Percentiles rank a stretch among this genome's conserved stretches.
Conservation (phyloP, 2,113 vertebrate species). For the Psammodynastes pulverulentus region DNA sequence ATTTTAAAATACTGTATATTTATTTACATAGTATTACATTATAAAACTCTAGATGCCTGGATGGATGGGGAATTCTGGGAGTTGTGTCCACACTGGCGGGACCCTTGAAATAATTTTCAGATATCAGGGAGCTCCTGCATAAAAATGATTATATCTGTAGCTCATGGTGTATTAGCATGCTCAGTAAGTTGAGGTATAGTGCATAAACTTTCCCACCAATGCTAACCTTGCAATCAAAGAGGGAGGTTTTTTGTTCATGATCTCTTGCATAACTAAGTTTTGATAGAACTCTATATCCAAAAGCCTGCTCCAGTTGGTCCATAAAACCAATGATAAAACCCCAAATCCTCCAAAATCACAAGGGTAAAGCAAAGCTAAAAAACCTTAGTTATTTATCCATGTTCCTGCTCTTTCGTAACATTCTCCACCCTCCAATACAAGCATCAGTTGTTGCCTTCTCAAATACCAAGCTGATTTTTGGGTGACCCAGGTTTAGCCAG, state of each 20-base stretch:
- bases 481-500: not conserved
- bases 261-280: not conserved
- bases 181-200: not conserved
- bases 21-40: not conserved
- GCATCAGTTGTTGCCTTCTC: not conserved
- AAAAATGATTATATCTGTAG: not conserved
- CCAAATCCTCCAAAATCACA: not conserved
- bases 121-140: not conserved
- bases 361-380: not conserved
- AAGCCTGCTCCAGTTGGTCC: not conserved
- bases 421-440: not conserved
- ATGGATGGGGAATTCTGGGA: not conserved
- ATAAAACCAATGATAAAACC: not conserved
- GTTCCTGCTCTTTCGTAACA: not conserved
- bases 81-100: not conserved
- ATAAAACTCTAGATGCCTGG: not conserved
- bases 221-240: not conserved
- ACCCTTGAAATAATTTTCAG: not conserved
- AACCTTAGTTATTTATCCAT: not conserved
- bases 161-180: not conserved
- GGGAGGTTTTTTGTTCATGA: not conserved
- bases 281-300: not conserved
- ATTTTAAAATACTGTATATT: not conserved
- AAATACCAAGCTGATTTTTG: not conserved
- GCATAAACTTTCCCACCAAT: not conserved